A percentile compares a stretch with the other conserved stretches of the same genome.
Conservation (phyloP, 2,797 vertebrate genomes). For the Euphonia xanthogaster region DNA sequence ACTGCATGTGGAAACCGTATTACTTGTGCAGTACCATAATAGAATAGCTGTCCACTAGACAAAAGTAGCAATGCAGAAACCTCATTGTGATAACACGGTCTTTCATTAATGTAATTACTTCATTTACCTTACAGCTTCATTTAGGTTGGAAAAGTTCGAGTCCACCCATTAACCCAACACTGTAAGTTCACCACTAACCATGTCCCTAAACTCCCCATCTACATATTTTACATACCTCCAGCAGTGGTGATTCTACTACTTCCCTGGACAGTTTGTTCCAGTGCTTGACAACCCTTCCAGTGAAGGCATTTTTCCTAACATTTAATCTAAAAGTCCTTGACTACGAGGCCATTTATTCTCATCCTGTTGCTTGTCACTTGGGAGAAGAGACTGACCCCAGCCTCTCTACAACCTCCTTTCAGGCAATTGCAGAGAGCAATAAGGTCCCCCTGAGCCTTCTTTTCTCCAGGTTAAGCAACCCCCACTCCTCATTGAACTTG, state of each 20-base stretch:
- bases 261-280: not conserved
- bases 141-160: not conserved
- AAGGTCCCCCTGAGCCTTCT: not conserved
- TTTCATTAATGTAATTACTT: not conserved
- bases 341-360: not conserved
- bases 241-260: not conserved
- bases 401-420: not conserved
- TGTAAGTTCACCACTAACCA: not conserved
- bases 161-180: not conserved
- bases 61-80: not conserved
- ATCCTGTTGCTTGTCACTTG: not conserved
- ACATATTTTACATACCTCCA: not conserved
- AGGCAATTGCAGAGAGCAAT: not conserved
- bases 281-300: not conserved
- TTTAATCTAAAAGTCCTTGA: not conserved
- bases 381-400: not conserved
- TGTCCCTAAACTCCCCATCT: not conserved
- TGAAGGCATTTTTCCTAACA: not conserved
- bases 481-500: accelerated
- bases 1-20: not conserved
- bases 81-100: not conserved
- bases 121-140: not conserved
- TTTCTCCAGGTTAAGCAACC: not conserved
- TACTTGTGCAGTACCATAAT: not conserved
- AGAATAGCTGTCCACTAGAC: not conserved